phyloP scores from a whole-genome alignment of 2,113 vertebrate genomes.

The Globicephala melas region DNA sequence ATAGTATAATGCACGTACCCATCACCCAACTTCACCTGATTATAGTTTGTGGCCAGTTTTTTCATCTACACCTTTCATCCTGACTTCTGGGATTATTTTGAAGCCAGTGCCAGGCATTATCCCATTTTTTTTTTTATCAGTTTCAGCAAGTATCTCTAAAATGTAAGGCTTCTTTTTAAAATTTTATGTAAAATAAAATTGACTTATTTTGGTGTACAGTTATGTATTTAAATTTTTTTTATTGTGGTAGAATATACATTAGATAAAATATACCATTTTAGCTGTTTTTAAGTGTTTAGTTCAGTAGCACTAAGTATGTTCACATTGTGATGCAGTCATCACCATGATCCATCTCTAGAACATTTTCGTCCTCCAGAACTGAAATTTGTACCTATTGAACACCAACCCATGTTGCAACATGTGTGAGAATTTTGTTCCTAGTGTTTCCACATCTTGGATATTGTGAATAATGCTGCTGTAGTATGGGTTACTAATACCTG shows the following conservation, averaged over 20 bases:
- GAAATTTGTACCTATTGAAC: not conserved
- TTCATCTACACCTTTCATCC: not conserved
- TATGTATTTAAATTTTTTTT: not conserved
- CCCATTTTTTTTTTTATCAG: not conserved
- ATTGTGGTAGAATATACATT: not conserved
- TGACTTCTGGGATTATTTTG: not conserved
- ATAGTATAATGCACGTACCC: not conserved
- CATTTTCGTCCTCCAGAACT: not conserved
- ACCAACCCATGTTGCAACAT: not conserved
- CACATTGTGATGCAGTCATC: not conserved
- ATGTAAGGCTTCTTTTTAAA: not conserved
- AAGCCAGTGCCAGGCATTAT: not conserved
- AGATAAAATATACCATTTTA: not conserved
- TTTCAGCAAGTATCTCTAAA: not conserved
- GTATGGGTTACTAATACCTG: not conserved
- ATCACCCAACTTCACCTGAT: not conserved
- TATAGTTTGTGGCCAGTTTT: not conserved
- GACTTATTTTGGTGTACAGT: not conserved
- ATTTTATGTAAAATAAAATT: not conserved
- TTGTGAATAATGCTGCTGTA: not conserved
- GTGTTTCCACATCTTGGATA: not conserved
- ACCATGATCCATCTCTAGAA: not conserved
- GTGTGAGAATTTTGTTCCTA: slow-evolving; percentile 12
- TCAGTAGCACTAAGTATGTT: not conserved
- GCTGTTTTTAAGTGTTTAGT: not conserved